These are phyloP conservation scores for Bubo bubo DNA, from an alignment of 2,113 vertebrate genomes.

Conservation along the genomic window DNA sequence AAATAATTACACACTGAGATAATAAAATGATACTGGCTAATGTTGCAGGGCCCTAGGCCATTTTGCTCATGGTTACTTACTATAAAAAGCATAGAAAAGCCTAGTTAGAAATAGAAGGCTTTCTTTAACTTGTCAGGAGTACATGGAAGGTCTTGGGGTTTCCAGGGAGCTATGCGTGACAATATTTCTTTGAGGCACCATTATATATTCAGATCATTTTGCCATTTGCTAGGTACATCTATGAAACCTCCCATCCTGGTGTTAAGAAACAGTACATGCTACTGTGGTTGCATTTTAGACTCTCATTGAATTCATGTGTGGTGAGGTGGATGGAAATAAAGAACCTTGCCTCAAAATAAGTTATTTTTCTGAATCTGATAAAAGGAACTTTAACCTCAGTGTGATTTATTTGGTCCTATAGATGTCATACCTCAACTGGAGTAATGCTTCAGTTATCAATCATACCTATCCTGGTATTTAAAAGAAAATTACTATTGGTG, in stretches of 20 bases:
- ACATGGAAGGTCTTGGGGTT: not conserved
- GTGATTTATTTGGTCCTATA: not conserved
- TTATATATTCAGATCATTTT: not conserved
- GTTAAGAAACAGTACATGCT: accelerated
- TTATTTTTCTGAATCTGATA: not conserved
- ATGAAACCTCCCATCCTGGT: not conserved
- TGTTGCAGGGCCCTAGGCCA: not conserved
- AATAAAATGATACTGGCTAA: slow-evolving; percentile 46
- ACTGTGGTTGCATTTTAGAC: not conserved
- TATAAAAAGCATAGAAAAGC: slow-evolving; percentile 33
- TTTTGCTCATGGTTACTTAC: slow-evolving; percentile 29
- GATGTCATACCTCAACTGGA: not conserved
- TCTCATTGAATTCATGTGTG: not conserved
- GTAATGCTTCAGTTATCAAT: not conserved
- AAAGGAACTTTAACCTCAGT: not conserved
- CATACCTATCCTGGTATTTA: not conserved
- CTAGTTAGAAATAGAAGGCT: not conserved
- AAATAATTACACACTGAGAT: slow-evolving; percentile 46
- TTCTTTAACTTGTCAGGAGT: slow-evolving; percentile 19
- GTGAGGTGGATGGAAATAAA: not conserved
- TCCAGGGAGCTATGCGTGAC: not conserved
- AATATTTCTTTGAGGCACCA: not conserved
- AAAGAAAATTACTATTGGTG: not conserved
- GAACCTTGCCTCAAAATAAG: not conserved
- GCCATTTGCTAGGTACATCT: not conserved